Base-by-base conservation (phyloP, 92 coral and sea anemone species). In the Blastomussa wellsi region DNA sequence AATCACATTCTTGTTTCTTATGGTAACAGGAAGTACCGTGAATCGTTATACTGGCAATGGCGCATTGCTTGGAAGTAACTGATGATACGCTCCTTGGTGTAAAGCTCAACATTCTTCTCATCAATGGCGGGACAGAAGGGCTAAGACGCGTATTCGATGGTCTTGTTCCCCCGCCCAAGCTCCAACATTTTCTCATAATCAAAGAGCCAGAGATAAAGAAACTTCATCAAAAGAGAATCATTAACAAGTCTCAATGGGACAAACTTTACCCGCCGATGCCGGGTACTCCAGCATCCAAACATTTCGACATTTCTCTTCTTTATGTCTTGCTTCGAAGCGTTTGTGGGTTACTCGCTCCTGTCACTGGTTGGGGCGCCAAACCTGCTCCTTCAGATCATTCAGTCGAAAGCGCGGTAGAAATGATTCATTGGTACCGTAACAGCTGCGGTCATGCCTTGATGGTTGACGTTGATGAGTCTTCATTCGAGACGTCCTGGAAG, bases 251-350 rank as follows among this genome's bases (percentile, higher is more conserved):
- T 3, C 94, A 91, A 70, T 85, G 89, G 86, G 90, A 81, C 74
- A 91, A 89, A 53, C 81, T 91, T 12, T 91, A 84, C 86, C 90
- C 94, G 36, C 71, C 90, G 28, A 49, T 44, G 22, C 78, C 77
- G 17, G 92, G 66, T 33, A 36, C 76, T 15, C 88, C 92, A 3
- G 62, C 87, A 22, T 88, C 92, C 49, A 81, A 78, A 9, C 69
- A 78, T 62, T 91, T 89, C 87, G 94, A 91, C 72, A 89, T 91
- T 26, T 84, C 94, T 38, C 82, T 91, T 28, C 76, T 91, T 66
- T 85, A 73, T 78, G 80, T 77, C 47, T 79, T 91, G 49, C 89
- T 91, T 60, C 87, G 94, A 32, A 85, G 77, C 49, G 83, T 89
- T 31, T 91, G 94, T 66, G 82, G 92, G 65, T 47, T 91, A 19